A percentile compares a stretch with the other conserved stretches of the same genome.
Evolutionary conservation across 2,797 vertebrate genomes (phyloP).

Genomic region (Streptopelia turtur): DNA sequence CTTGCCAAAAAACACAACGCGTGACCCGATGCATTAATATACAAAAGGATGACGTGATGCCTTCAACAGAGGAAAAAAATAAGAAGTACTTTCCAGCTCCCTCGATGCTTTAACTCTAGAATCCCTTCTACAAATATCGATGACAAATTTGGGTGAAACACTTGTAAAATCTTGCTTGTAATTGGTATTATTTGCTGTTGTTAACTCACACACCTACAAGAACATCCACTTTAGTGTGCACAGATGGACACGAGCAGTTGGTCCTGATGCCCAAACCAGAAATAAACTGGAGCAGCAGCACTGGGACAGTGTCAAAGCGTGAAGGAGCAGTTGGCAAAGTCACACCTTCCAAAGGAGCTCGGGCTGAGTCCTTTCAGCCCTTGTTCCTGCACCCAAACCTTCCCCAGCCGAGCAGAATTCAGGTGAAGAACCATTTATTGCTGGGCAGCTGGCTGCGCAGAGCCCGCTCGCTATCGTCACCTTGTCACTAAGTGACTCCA

Average conservation of each 20-base stretch:
- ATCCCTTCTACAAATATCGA: conserved; percentile 14
- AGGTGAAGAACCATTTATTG: background rate
- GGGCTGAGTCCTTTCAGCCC: background rate
- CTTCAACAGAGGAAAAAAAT: conserved; percentile 9
- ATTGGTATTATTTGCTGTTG: conserved; percentile 38
- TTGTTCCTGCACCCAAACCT: background rate
- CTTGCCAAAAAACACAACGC: conserved; percentile 54
- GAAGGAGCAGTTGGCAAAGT: background rate
- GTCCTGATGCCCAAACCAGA: conserved; percentile 18
- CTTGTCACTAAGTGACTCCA: background rate
- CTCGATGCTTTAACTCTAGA: background rate
- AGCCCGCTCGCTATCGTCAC: background rate
- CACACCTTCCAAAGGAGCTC: background rate
- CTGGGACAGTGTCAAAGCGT: background rate
- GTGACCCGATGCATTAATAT: conserved; percentile 34
- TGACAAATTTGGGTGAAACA: conserved; percentile 41
- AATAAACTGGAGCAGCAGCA: conserved; percentile 41
- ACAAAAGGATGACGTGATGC: conserved; percentile 52
- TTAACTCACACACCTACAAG: background rate
- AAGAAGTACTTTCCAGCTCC: background rate
- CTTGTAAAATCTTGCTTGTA: conserved; percentile 6
- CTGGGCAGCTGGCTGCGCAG: too few species aligned
- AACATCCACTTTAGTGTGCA: background rate
- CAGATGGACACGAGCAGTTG: conserved; percentile 28
- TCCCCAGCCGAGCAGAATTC: background rate